These are phyloP conservation scores for Ceratotherium simum DNA, from an alignment of 2,113 vertebrate genomes.

Conservation along the genomic window DNA sequence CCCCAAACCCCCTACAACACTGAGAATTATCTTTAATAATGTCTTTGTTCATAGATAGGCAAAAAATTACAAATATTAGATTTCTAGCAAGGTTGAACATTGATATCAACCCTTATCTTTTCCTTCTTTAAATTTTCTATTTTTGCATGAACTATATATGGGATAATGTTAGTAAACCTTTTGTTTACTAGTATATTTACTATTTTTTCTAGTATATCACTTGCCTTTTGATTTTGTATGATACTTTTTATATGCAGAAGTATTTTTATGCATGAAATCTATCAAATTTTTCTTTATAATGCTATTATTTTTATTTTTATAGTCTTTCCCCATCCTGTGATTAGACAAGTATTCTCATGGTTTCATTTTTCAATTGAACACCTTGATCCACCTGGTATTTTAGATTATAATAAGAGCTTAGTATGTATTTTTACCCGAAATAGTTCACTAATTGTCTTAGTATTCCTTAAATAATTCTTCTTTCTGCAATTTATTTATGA, in stretches of 20 bases:
- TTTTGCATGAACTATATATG: conserved; percentile 33
- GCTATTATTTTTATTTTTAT: conserved; percentile 24
- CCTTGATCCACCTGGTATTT: conserved; percentile 25
- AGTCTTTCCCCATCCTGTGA: not conserved
- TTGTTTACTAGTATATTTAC: conserved; percentile 7
- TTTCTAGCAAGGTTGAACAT: not conserved
- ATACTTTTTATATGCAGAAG: conserved; percentile 1
- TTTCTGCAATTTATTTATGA: conserved; percentile 38
- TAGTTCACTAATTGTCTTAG: not conserved
- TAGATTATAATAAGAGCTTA: conserved; percentile 21
- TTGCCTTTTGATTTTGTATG: not conserved
- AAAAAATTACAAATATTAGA: not conserved
- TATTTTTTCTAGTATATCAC: conserved; percentile 27
- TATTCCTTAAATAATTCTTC: conserved; percentile 50
- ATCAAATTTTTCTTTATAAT: conserved; percentile 37
- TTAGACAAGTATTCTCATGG: not conserved
- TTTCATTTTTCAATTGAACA: not conserved
- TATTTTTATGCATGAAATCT: conserved; percentile 12
- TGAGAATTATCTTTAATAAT: not conserved
- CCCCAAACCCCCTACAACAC: not conserved
- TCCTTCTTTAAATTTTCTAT: conserved; percentile 27
- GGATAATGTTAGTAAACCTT: conserved; percentile 23
- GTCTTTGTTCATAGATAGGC: not conserved
- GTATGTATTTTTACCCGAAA: conserved; percentile 37
- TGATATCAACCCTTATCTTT: conserved; percentile 16